Base-by-base conservation (phyloP, 2,113 vertebrate species). In the Calidris pygmaea region DNA sequence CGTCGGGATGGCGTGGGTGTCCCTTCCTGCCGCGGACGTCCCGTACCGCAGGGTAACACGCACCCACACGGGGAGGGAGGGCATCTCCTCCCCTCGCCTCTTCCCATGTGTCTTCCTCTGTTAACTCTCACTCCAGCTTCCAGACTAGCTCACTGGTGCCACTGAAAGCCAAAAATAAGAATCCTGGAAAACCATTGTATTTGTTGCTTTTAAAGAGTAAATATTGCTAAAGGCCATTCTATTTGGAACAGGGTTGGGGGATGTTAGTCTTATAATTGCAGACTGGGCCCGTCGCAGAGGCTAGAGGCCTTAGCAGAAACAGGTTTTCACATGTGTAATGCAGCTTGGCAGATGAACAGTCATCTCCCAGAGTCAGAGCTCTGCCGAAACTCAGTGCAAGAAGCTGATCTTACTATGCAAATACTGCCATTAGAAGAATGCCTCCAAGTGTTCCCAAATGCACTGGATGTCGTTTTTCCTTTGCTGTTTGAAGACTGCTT, bases 381-480 rank as follows among this genome's bases (percentile, higher is more conserved):
- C 63, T 73, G 56, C 67, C 4, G n/a, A 94, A 95, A 75, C 80
- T 85, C 66, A 56, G 37, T 41, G 43, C 32, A 77, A 72, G 82
- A 80, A 84, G 37, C 62, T 90, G 39, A 81, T 92, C 62, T 95
- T 85, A 53, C 92, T 94, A 75, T 94, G 96, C 86, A 96, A 96
- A 94, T 95, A 73, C 48, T 95, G 80, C 34, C 74, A 67, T 80
- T 78, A 94, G 66, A 73, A 72, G 58, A 89, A 59, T 37, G 72
- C 67, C 68, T 88, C 87, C 47, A 77, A 81, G 41, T 65, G 66
- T 84, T 91, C 70, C 66, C 78, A 89, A 83, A 86, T 75, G 74
- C 67, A 87, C 29, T 84, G 60, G 30, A 47, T 80, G 37, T 41
- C 86, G 96, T 90, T 85, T 90, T 75, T 90, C 48, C 73, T 80